These are phyloP conservation scores for Tribolium madens DNA, from an alignment of 1,140 invertebrate species.

Conservation along the genomic window DNA sequence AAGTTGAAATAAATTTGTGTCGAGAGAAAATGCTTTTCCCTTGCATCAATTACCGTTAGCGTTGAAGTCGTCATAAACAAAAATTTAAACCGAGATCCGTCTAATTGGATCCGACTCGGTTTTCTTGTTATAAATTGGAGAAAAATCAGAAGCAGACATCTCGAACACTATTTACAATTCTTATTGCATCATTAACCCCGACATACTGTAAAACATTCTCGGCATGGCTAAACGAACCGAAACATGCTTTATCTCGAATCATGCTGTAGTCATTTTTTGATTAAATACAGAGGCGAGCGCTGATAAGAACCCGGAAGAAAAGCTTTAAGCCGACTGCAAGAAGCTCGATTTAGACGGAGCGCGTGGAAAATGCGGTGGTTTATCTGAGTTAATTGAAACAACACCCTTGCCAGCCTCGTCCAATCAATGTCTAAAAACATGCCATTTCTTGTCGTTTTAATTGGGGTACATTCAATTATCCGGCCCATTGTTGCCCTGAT, in stretches of 20 bases:
- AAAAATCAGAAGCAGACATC: constrained; percentile 13
- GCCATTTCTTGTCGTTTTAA: constrained; percentile 41
- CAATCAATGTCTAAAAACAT: constrained; percentile 31
- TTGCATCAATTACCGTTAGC: constrained; percentile 17
- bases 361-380: constrained; percentile 27
- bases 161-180: constrained; percentile 34
- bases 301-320: constrained; percentile 42
- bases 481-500: background rate
- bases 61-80: constrained; percentile 7
- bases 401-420: constrained; percentile 15
- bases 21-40: constrained; percentile 1
- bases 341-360: constrained; percentile 8
- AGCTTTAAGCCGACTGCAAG: constrained; percentile 37
- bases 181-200: constrained; percentile 24
- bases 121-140: constrained; percentile 14
- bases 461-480: constrained; percentile 39
- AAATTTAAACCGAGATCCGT: background rate
- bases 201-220: constrained; percentile 11
- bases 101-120: constrained; percentile 20
- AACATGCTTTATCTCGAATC: constrained; percentile 33
- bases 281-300: constrained; percentile 34
- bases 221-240: background rate
- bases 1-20: constrained; percentile 7
- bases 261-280: constrained; percentile 42
- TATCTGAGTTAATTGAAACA: constrained; percentile 41